Evolutionary conservation across 2,797 vertebrate genomes (phyloP).

Genomic region (Hylomyscus alleni): DNA sequence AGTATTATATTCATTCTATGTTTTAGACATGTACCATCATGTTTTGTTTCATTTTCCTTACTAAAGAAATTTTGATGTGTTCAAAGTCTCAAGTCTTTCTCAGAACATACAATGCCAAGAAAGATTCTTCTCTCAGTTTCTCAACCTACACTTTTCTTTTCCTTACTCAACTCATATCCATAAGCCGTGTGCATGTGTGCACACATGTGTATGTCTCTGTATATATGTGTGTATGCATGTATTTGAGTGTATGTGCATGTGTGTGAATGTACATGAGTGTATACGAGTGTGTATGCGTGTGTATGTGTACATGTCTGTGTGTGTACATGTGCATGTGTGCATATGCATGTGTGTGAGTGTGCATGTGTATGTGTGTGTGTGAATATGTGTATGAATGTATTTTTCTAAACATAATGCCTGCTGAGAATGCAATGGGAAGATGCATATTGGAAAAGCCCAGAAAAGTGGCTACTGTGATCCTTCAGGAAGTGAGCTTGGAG

Average conservation of each 20-base stretch:
- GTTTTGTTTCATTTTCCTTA: slow-evolving; percentile 45
- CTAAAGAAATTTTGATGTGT: background rate
- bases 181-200: background rate
- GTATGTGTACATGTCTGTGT: background rate
- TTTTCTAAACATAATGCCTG: slow-evolving; percentile 48
- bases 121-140: background rate
- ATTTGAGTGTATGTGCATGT: background rate
- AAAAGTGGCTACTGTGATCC: background rate
- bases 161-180: background rate
- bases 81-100: slow-evolving; percentile 8
- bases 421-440: background rate
- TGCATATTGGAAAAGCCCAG: background rate
- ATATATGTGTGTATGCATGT: background rate
- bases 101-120: background rate
- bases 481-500: background rate
- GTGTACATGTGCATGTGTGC: background rate
- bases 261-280: background rate
- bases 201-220: background rate
- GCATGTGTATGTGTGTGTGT: background rate
- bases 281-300: background rate
- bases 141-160: background rate
- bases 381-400: background rate
- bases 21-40: background rate
- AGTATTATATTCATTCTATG: background rate
- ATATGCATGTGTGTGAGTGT: background rate